Evolutionary conservation across 2,888 invertebrate genomes (phyloP).

Genomic region (Zygogramma bicolorata): DNA sequence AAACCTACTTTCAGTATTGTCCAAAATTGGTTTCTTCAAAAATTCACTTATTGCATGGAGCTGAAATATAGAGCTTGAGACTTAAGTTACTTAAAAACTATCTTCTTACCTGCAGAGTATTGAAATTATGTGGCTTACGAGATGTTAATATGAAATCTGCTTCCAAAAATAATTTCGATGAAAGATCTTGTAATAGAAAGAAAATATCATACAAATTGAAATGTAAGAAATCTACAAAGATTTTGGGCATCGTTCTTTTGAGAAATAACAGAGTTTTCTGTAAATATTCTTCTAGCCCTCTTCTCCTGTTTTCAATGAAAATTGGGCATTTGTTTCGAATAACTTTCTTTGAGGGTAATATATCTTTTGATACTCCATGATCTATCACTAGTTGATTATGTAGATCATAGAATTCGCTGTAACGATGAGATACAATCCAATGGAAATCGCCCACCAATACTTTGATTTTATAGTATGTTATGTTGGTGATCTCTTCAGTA

Average conservation of each 20-base stretch:
- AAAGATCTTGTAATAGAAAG: slow-evolving; percentile 86
- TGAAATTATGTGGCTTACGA: slow-evolving; percentile 75
- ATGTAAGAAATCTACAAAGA: slow-evolving; percentile 86
- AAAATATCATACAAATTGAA: slow-evolving; percentile 92
- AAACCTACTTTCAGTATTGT: slow-evolving; percentile 82
- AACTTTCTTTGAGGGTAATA: slow-evolving; percentile 93
- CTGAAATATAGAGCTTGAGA: slow-evolving; percentile 68
- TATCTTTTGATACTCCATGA: slow-evolving; percentile 85
- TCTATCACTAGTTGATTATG: slow-evolving; percentile 86
- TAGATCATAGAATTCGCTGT: slow-evolving; percentile 90
- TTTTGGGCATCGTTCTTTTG: slow-evolving; percentile 82
- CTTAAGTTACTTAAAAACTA: slow-evolving; percentile 4
- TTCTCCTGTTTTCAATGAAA: slow-evolving; percentile 87
- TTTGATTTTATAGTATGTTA: slow-evolving; percentile 80
- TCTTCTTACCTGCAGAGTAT: slow-evolving; percentile 80
- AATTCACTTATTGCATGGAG: slow-evolving; percentile 91
- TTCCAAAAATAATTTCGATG: slow-evolving; percentile 81
- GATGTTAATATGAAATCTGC: slow-evolving; percentile 77
- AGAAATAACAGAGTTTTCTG: slow-evolving; percentile 81
- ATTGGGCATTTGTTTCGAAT: slow-evolving; percentile 90
- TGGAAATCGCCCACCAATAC: slow-evolving; percentile 77
- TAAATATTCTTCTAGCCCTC: slow-evolving; percentile 85
- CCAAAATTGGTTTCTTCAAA: slow-evolving; percentile 87
- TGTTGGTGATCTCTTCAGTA: slow-evolving; percentile 73
- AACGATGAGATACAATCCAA: slow-evolving; percentile 90